Evolutionary conservation across 1,140 invertebrate species (phyloP).

Genomic region (Plectrocnemia conspersa): DNA sequence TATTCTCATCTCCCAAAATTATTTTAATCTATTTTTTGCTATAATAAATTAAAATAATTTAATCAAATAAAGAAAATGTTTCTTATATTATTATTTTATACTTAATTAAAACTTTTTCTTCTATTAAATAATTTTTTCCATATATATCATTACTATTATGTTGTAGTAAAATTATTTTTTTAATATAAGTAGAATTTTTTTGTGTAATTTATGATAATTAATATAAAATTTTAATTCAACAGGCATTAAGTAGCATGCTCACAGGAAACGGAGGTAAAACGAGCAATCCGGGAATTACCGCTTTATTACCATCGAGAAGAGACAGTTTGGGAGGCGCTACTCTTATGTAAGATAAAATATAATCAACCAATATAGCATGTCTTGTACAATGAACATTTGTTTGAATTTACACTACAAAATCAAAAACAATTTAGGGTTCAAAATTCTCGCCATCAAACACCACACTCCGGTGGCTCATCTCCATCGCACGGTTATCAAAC

Average conservation of each 20-base stretch:
- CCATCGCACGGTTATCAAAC: constrained; percentile 25
- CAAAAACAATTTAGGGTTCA: constrained; percentile 26
- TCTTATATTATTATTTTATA: no score
- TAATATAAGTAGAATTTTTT: no score
- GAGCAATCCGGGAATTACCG: constrained; percentile 48
- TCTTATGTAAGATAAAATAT: constrained; percentile 41
- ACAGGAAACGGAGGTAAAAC: constrained; percentile 52
- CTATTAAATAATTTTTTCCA: no score
- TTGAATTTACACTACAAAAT: neutral
- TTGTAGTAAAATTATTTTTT: no score
- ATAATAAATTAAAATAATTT: no score
- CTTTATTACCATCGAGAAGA: constrained; percentile 59
- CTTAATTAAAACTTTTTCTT: no score
- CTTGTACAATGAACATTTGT: neutral
- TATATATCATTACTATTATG: no score
- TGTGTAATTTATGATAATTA: no score
- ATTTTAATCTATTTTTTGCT: no score
- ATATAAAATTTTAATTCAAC: no score
- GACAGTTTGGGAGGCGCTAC: constrained; percentile 61
- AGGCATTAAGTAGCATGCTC: constrained; percentile 68
- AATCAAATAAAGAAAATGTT: no score
- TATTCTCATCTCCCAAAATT: no score
- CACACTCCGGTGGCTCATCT: constrained; percentile 26
- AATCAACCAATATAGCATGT: neutral
- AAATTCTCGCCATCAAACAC: constrained; percentile 28